phyloP scores from a whole-genome alignment of 1,140 invertebrate genomes.

The Ips typographus region DNA sequence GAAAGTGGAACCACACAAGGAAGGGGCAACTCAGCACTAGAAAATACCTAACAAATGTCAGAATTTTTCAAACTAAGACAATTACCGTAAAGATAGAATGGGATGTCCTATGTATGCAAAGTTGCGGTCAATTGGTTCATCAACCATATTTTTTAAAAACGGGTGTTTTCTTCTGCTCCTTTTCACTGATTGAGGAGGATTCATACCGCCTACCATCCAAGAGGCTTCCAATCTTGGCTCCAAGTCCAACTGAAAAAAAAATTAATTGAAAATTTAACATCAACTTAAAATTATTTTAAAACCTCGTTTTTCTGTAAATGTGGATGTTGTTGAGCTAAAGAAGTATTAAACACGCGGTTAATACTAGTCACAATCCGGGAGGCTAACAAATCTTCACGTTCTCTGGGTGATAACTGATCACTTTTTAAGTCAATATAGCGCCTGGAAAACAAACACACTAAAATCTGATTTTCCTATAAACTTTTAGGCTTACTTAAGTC shows the following conservation, averaged over 20 bases:
- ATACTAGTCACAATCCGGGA: slow-evolving; percentile 64
- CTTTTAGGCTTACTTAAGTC: slow-evolving; percentile 47
- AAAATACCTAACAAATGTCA: neutral
- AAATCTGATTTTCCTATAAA: neutral
- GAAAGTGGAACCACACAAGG: slow-evolving; percentile 59
- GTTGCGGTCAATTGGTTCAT: slow-evolving; percentile 62
- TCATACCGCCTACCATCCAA: slow-evolving; percentile 73
- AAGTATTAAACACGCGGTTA: slow-evolving; percentile 65
- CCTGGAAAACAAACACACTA: slow-evolving; percentile 29
- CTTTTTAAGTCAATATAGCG: slow-evolving; percentile 38
- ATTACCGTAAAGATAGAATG: slow-evolving; percentile 63
- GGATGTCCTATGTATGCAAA: slow-evolving; percentile 69
- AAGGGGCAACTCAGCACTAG: slow-evolving; percentile 58
- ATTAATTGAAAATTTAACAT: too few relatives aligned
- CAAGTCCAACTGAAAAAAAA: slow-evolving; percentile 61
- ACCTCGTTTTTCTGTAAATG: slow-evolving; percentile 67
- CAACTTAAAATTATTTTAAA: slow-evolving; percentile 30
- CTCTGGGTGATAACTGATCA: slow-evolving; percentile 36
- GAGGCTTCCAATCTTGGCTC: slow-evolving; percentile 77
- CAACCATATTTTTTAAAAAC: slow-evolving; percentile 51
- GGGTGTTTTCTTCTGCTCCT: slow-evolving; percentile 41
- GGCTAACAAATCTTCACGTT: slow-evolving; percentile 53
- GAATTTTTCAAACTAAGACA: neutral
- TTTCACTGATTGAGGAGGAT: slow-evolving; percentile 55
- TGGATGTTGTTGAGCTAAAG: slow-evolving; percentile 57